A percentile compares a stretch with the other conserved stretches of the same genome.
These are phyloP conservation scores for Spinibarbus caldwelli DNA, from an alignment of 2,797 vertebrate genomes.

Conservation along the genomic window DNA sequence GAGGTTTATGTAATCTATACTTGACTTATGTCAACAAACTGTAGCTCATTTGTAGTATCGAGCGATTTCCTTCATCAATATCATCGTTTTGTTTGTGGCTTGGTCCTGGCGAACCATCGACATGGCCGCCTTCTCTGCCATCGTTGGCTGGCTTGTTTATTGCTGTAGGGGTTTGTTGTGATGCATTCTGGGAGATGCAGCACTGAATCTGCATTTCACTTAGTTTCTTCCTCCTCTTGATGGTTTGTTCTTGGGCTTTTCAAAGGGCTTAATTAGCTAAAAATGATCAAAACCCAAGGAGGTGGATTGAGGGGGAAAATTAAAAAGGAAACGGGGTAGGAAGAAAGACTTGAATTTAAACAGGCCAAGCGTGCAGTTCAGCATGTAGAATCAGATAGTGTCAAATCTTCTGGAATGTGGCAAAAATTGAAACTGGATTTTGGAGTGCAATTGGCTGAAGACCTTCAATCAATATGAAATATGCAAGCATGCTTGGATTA, in stretches of 20 bases:
- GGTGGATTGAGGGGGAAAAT: constrained; percentile 38
- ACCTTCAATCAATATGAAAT: not conserved
- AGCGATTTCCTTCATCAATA: constrained; percentile 17
- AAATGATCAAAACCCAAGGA: constrained; percentile 59
- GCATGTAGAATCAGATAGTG: constrained; percentile 10
- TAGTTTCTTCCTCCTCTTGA: constrained; percentile 38
- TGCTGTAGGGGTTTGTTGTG: not conserved
- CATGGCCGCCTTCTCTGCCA: not conserved
- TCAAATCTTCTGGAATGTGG: constrained; percentile 14
- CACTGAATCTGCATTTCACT: constrained; percentile 17
- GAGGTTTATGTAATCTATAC: constrained; percentile 36
- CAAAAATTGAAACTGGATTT: constrained; percentile 3
- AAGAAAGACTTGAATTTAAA: constrained; percentile 47
- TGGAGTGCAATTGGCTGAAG: not conserved
- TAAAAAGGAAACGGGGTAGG: constrained; percentile 51
- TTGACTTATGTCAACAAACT: constrained; percentile 40
- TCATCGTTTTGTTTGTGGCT: constrained; percentile 29
- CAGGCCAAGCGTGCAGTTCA: constrained; percentile 9
- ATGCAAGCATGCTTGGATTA: not conserved
- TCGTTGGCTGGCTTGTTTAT: not conserved
- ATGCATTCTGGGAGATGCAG: constrained; percentile 15
- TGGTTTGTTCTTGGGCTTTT: constrained; percentile 63
- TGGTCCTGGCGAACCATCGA: not conserved
- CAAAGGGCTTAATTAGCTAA: constrained; percentile 64
- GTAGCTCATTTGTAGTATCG: constrained; percentile 21